Evolutionary conservation across 2,113 vertebrate genomes (phyloP).

Genomic region (Ovis aries): DNA sequence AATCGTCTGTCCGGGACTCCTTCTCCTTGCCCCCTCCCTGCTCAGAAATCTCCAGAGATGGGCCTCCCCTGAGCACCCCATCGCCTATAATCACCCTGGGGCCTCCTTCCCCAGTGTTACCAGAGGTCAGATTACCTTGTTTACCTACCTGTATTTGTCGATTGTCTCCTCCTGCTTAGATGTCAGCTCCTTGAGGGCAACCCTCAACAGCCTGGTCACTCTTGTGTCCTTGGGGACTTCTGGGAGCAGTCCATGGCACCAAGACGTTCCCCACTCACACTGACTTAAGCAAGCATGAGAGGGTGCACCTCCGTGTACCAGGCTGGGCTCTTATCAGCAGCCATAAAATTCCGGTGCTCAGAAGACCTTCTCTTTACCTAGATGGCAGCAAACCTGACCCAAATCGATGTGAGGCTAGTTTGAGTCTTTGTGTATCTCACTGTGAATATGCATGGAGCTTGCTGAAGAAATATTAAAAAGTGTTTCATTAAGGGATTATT

Average conservation of each 20-base stretch:
- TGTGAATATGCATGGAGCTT: background rate
- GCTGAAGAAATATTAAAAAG: background rate
- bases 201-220: background rate
- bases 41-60: too few species aligned
- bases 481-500: background rate
- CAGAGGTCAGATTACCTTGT: background rate
- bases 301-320: rapidly evolving
- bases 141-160: background rate
- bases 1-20: background rate
- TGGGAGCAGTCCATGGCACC: background rate
- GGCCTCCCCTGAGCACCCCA: background rate
- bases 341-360: background rate
- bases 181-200: background rate
- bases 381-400: background rate
- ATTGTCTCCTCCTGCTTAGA: background rate
- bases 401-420: rapidly evolving
- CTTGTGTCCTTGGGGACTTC: background rate
- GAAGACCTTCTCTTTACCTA: background rate
- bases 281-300: background rate
- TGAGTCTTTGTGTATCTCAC: background rate
- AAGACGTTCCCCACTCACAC: background rate
- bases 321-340: rapidly evolving
- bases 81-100: too few species aligned
- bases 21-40: background rate
- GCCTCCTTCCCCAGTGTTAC: background rate